A percentile compares a stretch with the other conserved stretches of the same genome.
Conservation (phyloP, 2,888 invertebrate species). For the Amphimallon solstitiale region DNA sequence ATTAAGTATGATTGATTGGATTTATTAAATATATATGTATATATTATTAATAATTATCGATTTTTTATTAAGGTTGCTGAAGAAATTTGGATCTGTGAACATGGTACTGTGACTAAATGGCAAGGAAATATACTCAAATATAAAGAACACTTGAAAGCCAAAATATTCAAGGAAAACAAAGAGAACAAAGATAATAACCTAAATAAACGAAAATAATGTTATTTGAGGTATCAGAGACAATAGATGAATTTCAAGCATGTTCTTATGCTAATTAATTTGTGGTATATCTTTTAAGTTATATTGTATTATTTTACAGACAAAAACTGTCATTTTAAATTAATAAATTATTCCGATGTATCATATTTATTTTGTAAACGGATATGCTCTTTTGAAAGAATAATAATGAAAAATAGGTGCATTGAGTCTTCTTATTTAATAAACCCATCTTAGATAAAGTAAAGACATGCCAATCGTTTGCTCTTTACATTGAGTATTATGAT, state of each 20-base stretch:
- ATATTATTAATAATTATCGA: conserved; percentile 8
- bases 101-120: conserved; percentile 96
- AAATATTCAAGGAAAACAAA: conserved; percentile 78
- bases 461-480: too few species aligned
- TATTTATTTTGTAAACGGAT: conserved; percentile 26
- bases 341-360: conserved; percentile 30
- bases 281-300: conserved; percentile 13
- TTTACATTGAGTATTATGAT: too few species aligned
- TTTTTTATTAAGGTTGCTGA: conserved; percentile 84
- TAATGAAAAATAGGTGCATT: too few species aligned
- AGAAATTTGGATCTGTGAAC: conserved; percentile 99
- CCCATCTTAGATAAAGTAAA: too few species aligned
- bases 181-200: conserved; percentile 49
- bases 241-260: conserved; percentile 23
- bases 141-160: conserved; percentile 92
- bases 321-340: not conserved
- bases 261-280: not conserved
- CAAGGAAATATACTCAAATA: conserved; percentile 95
- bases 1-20: too few species aligned
- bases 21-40: not conserved
- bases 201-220: conserved; percentile 53
- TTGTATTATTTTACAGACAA: conserved; percentile 5
- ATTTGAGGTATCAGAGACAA: conserved; percentile 4
- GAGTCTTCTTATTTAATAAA: too few species aligned
- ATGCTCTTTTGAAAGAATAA: not conserved